Percentiles rank a stretch among this genome's conserved stretches.
Evolutionary conservation across 2,113 vertebrate genomes (phyloP).

Genomic region (Chauna torquata): DNA sequence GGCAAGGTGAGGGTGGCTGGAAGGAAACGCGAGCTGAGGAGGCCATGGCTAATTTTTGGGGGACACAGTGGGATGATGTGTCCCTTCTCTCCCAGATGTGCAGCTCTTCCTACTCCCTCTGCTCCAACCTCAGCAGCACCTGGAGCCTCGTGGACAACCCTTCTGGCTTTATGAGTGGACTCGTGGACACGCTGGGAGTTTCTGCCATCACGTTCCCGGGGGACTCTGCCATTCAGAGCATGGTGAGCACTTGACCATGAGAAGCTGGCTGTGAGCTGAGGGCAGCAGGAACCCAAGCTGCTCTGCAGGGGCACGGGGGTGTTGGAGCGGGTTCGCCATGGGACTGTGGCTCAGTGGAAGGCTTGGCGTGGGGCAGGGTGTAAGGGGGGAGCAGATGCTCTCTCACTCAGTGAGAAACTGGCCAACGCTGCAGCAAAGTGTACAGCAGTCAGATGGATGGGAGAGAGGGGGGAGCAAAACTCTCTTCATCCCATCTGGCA

Average conservation of each 20-base stretch:
- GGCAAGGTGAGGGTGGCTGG: conserved; percentile 57
- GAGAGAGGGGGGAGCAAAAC: neutral
- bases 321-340: accelerated
- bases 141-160: conserved; percentile 78
- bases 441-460: neutral
- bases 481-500: neutral
- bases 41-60: neutral
- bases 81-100: conserved; percentile 67
- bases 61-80: neutral
- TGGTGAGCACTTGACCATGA: conserved; percentile 49
- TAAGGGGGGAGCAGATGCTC: neutral
- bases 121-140: conserved; percentile 80
- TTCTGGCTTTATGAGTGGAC: conserved; percentile 10
- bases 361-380: accelerated
- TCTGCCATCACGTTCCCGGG: neutral
- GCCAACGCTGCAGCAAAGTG: neutral
- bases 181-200: neutral
- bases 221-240: conserved; percentile 54
- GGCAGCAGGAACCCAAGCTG: accelerated
- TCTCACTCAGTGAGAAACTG: neutral
- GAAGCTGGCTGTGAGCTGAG: neutral
- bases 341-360: neutral
- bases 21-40: neutral
- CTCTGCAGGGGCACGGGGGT: neutral
- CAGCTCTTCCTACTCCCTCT: conserved; percentile 78